Evolutionary conservation across 2,113 vertebrate genomes (phyloP).

Genomic region (Chaetodon trifascialis): DNA sequence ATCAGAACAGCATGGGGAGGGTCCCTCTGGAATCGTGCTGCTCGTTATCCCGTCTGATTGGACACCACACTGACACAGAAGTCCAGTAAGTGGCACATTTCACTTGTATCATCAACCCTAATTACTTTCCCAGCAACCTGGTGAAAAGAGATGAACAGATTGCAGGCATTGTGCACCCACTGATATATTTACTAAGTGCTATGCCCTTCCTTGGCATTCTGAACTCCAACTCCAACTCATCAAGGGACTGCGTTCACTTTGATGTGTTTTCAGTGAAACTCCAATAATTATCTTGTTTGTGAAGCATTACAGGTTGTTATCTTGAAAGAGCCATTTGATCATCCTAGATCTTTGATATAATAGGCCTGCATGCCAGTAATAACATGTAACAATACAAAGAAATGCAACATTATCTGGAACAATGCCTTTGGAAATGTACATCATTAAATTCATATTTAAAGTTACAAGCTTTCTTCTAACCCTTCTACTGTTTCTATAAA

Average conservation of each 20-base stretch:
- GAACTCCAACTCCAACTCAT: conserved; percentile 49
- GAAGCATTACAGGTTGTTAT: conserved; percentile 53
- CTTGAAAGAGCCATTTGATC: conserved; percentile 66
- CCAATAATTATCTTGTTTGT: conserved; percentile 63
- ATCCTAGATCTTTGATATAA: conserved; percentile 33
- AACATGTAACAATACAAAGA: conserved; percentile 19
- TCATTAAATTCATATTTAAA: conserved; percentile 2
- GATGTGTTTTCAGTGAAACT: conserved; percentile 63
- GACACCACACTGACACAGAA: conserved; percentile 46
- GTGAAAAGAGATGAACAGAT: conserved; percentile 33
- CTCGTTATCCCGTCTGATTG: conserved; percentile 65
- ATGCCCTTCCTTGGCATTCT: conserved; percentile 22
- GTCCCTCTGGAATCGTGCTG: conserved; percentile 38
- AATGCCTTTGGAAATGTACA: conserved; percentile 53
- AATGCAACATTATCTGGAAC: conserved; percentile 19
- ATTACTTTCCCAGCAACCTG: conserved; percentile 44
- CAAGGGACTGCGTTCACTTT: conserved; percentile 58
- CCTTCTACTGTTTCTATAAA: conserved; percentile 25
- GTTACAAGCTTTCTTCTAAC: conserved; percentile 21
- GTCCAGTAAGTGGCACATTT: conserved; percentile 58
- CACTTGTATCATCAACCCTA: conserved; percentile 39
- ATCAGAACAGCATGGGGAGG: conserved; percentile 28
- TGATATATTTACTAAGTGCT: conserved; percentile 31
- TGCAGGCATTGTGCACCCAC: conserved; percentile 24
- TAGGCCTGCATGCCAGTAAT: conserved; percentile 19